phyloP scores from a whole-genome alignment of 1,140 invertebrate species.

The Spodoptera litura region DNA sequence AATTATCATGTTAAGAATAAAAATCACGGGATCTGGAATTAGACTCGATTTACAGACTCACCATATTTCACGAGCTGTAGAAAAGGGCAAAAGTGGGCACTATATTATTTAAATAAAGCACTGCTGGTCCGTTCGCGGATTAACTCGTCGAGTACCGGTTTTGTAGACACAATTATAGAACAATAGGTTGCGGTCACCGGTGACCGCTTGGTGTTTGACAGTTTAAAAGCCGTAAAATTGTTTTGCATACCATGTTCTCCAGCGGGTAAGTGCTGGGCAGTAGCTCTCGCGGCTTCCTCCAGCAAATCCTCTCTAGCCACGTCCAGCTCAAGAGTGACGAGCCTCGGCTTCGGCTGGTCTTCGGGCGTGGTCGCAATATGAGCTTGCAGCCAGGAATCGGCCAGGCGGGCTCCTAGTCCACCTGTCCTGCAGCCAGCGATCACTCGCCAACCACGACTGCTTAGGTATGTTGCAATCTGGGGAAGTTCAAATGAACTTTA shows the following conservation, averaged over 20 bases:
- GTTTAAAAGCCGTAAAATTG: neutral
- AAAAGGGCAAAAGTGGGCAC: too few relatives aligned
- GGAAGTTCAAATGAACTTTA: conserved; percentile 22
- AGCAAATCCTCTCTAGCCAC: conserved; percentile 93
- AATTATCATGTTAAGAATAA: too few relatives aligned
- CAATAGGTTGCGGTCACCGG: too few relatives aligned
- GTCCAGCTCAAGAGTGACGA: conserved; percentile 91
- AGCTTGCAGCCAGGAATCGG: conserved; percentile 87
- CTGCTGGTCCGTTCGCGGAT: too few relatives aligned
- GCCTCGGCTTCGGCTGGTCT: conserved; percentile 81
- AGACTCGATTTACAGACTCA: too few relatives aligned
- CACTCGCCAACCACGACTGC: conserved; percentile 90
- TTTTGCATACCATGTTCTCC: conserved; percentile 90
- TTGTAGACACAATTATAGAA: too few relatives aligned
- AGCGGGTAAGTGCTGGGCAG: conserved; percentile 92
- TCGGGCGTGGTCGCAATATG: conserved; percentile 86
- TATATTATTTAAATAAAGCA: too few relatives aligned
- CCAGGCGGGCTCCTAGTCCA: conserved; percentile 85
- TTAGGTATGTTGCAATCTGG: conserved; percentile 88
- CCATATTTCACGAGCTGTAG: too few relatives aligned
- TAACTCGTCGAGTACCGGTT: too few relatives aligned
- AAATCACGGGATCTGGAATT: too few relatives aligned
- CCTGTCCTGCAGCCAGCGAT: conserved; percentile 90
- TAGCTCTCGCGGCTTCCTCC: conserved; percentile 91
- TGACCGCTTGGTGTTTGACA: too few relatives aligned